Evolutionary conservation across 2,888 invertebrate species (phyloP), one percentile per base, ranked within the genome.

Genomic region (Xylota segnis): DNA sequence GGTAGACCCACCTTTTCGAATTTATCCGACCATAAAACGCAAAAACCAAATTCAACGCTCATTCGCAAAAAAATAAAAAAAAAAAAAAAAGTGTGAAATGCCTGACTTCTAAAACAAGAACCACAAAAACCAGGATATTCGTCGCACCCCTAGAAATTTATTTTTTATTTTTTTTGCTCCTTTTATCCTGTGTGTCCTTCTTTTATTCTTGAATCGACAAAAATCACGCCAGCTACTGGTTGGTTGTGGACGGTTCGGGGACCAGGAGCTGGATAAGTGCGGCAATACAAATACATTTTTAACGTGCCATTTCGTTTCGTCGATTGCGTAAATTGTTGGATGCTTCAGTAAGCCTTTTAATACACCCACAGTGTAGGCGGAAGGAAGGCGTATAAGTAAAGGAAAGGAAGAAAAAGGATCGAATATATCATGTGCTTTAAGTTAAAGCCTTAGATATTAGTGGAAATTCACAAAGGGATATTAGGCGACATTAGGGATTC

Each of bases 221-320:
- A 75, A 75, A 65, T 75, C 75, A 65, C 65, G 43, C 45, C 65
- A 54, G 23, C 5, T 43, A 43, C 27, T 23, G 7, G 2, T 16
- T 50, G 34, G 18, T 18, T 5, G n/a, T n/a, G 29, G 32, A 2
- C 1, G 23, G 23, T 23, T 3, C 23, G 23, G 29, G 32, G 12
- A 9, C 3, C 7, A 16, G 32, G 29, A 32, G 45, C 56, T 56
- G 50, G 58, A 70, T 70, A 71, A 82, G 70, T 71, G 83, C 45
- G 58, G 65, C 77, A 77, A 77, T 77, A 59, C 59, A 66, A 65
- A 59, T 32, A 59, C 65, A 65, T 76, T 71, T 71, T 71, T 70
- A 70, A 76, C 66, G 52, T 59, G 65, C 32, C 75, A 75, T 59
- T 61, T 66, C 52, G 74, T 66, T 61, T 61, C 43, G 40, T 34